A percentile compares a stretch with the other conserved stretches of the same genome.
phyloP scores from a whole-genome alignment of 1,140 invertebrate species.

The Pseudobourletiella spinata region DNA sequence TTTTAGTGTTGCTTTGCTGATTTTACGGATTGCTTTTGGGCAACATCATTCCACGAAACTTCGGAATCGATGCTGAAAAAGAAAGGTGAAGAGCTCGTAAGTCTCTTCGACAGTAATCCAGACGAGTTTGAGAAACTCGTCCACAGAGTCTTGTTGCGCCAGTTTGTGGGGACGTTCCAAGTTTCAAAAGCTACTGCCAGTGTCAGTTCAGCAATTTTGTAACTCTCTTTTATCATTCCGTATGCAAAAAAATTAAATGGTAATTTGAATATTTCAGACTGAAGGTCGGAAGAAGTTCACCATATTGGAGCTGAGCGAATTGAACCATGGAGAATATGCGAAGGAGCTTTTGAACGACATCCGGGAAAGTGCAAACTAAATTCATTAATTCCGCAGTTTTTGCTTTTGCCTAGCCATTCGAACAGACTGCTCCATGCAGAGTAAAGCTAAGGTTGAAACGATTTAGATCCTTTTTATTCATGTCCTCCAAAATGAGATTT shows the following conservation, averaged over 20 bases:
- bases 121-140: background rate
- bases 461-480: too few species aligned
- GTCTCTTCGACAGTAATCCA: conserved; percentile 37
- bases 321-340: conserved; percentile 69
- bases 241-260: background rate
- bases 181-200: too few species aligned
- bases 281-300: conserved; percentile 69
- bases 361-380: conserved; percentile 42
- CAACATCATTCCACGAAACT: conserved; percentile 80
- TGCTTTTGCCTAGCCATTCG: too few species aligned
- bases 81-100: conserved; percentile 68
- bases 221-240: conserved; percentile 13
- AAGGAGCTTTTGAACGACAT: conserved; percentile 57
- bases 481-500: too few species aligned
- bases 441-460: too few species aligned
- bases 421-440: too few species aligned
- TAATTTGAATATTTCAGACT: conserved; percentile 51
- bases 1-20: conserved; percentile 56
- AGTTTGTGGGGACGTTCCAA: background rate
- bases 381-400: too few species aligned
- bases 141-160: background rate
- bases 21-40: conserved; percentile 68
- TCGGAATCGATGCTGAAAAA: conserved; percentile 69
- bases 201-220: conserved; percentile 47
- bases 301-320: conserved; percentile 53